Conservation (phyloP, 1,140 invertebrate species). For the Choristoneura fumiferana region DNA sequence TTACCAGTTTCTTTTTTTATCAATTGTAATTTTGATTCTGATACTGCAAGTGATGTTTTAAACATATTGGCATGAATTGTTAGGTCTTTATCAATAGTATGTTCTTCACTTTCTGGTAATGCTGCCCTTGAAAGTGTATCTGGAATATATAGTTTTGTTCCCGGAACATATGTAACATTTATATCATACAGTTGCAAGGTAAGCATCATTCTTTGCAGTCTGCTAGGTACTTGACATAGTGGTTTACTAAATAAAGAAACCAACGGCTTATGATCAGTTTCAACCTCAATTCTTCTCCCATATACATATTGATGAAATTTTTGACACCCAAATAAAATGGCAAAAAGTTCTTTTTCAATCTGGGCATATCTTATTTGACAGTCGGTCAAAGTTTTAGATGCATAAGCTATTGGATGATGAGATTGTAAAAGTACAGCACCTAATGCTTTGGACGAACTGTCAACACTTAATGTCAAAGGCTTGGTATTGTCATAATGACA, state of each 20-base stretch:
- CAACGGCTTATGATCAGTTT: constrained; percentile 21
- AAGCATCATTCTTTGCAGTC: constrained; percentile 29
- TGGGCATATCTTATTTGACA: constrained; percentile 50
- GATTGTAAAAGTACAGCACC: background rate
- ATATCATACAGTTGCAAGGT: constrained; percentile 30
- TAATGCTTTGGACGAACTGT: background rate
- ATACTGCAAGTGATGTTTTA: background rate
- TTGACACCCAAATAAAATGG: constrained; percentile 34
- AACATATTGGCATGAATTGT: constrained; percentile 2
- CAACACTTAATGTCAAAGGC: background rate
- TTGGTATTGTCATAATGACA: background rate
- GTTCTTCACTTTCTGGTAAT: background rate
- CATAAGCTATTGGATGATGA: constrained; percentile 33
- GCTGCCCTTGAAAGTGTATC: constrained; percentile 16
- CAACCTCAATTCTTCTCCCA: constrained; percentile 3
- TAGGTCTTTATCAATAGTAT: background rate
- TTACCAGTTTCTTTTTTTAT: no score
- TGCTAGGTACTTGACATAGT: constrained; percentile 20
- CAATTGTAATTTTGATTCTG: no score
- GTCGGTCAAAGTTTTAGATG: constrained; percentile 38
- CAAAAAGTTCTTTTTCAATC: constrained; percentile 58
- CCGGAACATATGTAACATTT: constrained; percentile 10
- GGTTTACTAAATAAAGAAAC: constrained; percentile 27
- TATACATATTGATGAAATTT: constrained; percentile 16
- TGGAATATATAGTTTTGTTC: constrained; percentile 2